Base-by-base conservation (phyloP, 92 coral and sea anemone genomes). In the Umimayanthus kanabou region DNA sequence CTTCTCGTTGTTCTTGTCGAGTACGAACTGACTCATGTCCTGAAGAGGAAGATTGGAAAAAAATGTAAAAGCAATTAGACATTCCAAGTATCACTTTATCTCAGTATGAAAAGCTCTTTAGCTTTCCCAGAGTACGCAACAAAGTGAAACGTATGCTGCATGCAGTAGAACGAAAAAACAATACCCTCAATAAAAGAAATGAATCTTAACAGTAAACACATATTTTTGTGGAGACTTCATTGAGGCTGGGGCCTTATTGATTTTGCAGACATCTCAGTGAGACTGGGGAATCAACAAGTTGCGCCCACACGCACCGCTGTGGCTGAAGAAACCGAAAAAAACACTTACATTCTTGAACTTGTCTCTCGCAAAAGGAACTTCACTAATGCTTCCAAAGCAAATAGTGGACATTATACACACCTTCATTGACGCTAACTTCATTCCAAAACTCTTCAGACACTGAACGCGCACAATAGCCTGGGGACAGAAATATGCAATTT, bases 391-490 rank as follows among this genome's bases (percentile, higher is more conserved):
- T 61, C n/a, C 45, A 39, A 53, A 33, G 6, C 14, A 55, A 4
- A 3, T 18, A 9, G 26, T 5, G 14, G 45, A 13, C 4, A 39
- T 8, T 15, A 2, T 39, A 39, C 87, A 43, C 88, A 97, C 99
- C 98, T 95, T 92, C 79, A 87, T 85, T 3, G 94, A 90, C 2
- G 99, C 92, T 1, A 97, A 87, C 81, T 89, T 91, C 87, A 93
- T 85, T 53, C 98, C 99, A 80, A 94, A 94, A 82, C 94, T 93
- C 88, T 80, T 95, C 76, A 97, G 76, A 79, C 99, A 93, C 89
- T 93, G 93, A 81, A 95, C 85, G 67, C 99, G 94, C 43, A 97
- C 95, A 22, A 93, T 92, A n/a, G 95, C 94, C 99, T 97, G 78
- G 1, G 74, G 73, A 79, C 58, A 45, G 70, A 28, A 45, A 73